A percentile compares a stretch with the other conserved stretches of the same genome.
Evolutionary conservation across 2,113 vertebrate genomes (phyloP).

Genomic region (Hiodon alosoides): DNA sequence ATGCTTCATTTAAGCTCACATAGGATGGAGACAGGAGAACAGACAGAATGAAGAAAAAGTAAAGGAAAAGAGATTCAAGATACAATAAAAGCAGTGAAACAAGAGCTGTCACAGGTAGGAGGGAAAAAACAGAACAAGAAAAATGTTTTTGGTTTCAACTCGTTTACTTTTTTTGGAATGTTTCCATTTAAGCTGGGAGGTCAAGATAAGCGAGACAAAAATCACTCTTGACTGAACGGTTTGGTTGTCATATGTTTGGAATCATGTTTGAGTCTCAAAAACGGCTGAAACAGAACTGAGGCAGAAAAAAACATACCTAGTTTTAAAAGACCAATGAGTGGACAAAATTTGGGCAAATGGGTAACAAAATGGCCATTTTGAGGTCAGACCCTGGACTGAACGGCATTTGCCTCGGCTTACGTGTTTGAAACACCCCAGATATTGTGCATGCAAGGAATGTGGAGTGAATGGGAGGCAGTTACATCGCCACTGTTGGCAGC

Average conservation of each 20-base stretch:
- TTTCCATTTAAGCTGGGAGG: too few relatives aligned
- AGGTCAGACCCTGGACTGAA: not conserved
- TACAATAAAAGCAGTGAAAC: not conserved
- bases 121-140: not conserved
- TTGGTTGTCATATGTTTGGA: too few relatives aligned
- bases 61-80: not conserved
- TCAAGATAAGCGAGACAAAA: too few relatives aligned
- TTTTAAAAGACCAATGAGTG: not conserved
- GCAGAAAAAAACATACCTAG: not conserved
- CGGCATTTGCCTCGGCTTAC: not conserved
- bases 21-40: not conserved
- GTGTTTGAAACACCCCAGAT: not conserved
- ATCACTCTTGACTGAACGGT: too few relatives aligned
- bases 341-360: not conserved
- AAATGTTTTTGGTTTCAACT: not conserved
- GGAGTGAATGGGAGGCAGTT: not conserved
- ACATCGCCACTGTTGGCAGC: slow-evolving; percentile 16
- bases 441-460: not conserved
- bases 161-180: too few relatives aligned
- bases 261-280: too few relatives aligned
- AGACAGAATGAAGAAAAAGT: not conserved
- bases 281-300: too few relatives aligned
- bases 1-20: too few relatives aligned
- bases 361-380: not conserved
- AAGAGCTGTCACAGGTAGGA: not conserved